Percentiles rank a stretch among this genome's conserved stretches.
Conservation (phyloP, 2,888 invertebrate genomes). For the Protonemura montana region DNA sequence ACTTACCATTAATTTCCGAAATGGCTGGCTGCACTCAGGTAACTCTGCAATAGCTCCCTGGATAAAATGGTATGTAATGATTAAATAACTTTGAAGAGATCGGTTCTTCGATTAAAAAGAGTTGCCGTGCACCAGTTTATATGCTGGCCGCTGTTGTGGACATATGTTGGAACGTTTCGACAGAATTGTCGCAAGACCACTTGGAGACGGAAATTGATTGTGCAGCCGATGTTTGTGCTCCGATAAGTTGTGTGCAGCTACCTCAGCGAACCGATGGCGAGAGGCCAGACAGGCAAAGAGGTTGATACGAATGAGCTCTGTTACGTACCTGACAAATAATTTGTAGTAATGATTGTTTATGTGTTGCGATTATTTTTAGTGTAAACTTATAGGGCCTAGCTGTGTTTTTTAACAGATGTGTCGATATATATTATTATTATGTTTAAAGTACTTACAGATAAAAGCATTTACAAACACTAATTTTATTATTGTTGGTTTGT, state of each 20-base stretch:
- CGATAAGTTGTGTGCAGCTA: slow-evolving; percentile 40
- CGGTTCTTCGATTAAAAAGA: neutral
- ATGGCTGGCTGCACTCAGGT: neutral
- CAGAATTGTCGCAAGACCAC: neutral
- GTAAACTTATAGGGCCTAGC: neutral
- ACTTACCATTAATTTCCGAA: neutral
- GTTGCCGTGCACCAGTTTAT: neutral
- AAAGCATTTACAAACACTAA: slow-evolving; percentile 46
- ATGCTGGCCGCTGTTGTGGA: neutral
- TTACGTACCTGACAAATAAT: slow-evolving; percentile 45
- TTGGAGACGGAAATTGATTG: neutral
- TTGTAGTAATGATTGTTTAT: neutral
- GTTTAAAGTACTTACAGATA: slow-evolving; percentile 47
- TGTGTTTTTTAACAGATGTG: neutral
- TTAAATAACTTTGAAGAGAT: neutral
- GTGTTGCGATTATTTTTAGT: slow-evolving; percentile 7
- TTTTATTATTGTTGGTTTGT: slow-evolving; percentile 3
- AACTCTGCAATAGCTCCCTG: neutral
- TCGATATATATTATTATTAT: neutral
- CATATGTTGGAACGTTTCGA: neutral
- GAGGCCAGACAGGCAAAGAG: neutral
- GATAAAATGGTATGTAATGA: too few species aligned
- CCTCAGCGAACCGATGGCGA: slow-evolving; percentile 37
- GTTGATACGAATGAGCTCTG: slow-evolving; percentile 39
- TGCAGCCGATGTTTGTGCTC: neutral